Evolutionary conservation across 1,140 invertebrate genomes (phyloP).

Genomic region (Brachionus calyciflorus): DNA sequence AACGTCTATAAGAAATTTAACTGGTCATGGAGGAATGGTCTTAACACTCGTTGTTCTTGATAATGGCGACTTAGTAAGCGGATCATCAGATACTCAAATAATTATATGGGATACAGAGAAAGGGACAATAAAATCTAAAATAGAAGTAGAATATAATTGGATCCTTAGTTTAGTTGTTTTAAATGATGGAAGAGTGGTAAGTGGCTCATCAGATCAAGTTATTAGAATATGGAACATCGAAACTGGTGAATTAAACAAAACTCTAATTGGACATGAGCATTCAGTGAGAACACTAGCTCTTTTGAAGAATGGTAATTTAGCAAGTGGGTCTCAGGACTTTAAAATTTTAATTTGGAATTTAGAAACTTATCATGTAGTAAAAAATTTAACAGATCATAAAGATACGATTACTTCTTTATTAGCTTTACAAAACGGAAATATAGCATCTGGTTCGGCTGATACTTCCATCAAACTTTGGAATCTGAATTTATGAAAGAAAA

Average conservation of each 20-base stretch:
- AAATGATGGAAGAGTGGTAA: constrained; percentile 19
- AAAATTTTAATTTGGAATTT: background rate
- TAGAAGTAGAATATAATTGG: constrained; percentile 4
- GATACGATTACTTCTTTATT: constrained; percentile 1
- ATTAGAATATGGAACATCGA: constrained; percentile 20
- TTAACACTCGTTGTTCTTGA: background rate
- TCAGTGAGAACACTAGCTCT: background rate
- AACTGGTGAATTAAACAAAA: constrained; percentile 18
- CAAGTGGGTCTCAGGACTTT: constrained; percentile 9
- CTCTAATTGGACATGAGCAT: constrained; percentile 37
- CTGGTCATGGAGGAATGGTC: background rate
- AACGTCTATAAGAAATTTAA: background rate
- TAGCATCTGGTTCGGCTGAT: constrained; percentile 8
- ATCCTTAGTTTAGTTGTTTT: background rate
- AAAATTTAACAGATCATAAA: background rate
- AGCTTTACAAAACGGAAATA: background rate
- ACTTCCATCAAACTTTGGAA: constrained; percentile 9
- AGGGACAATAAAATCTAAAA: background rate
- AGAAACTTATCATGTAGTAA: background rate
- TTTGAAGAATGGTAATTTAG: background rate
- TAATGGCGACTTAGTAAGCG: constrained; percentile 5
- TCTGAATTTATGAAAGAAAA: constrained; percentile 15
- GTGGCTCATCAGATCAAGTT: background rate
- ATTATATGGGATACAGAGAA: constrained; percentile 5
- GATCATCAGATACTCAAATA: constrained; percentile 13